Conservation (phyloP, 1,140 invertebrate genomes). For the Heliconius hermathena region DNA sequence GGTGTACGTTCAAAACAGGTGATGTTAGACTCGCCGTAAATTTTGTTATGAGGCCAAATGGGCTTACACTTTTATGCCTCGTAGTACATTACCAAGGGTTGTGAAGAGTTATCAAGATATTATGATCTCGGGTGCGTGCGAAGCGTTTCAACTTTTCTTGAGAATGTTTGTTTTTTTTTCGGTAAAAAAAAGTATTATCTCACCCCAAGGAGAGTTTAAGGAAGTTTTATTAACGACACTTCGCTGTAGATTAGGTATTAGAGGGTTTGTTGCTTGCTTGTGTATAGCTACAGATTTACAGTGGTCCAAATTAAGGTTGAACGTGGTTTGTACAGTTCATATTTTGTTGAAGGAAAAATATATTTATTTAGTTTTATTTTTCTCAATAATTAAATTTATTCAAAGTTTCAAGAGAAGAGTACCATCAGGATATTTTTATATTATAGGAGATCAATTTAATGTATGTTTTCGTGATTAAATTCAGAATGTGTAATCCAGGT, state of each 20-base stretch:
- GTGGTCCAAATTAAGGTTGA: neutral
- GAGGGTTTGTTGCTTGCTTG: slow-evolving; percentile 40
- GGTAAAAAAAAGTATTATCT: slow-evolving; percentile 62
- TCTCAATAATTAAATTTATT: no score
- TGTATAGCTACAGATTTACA: slow-evolving; percentile 10
- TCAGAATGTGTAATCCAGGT: no score
- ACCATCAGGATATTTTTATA: no score
- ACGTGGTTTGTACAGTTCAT: neutral
- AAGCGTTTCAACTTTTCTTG: slow-evolving; percentile 30
- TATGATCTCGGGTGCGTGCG: slow-evolving; percentile 38
- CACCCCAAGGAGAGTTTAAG: slow-evolving; percentile 59
- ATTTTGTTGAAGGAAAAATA: neutral
- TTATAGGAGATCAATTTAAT: no score
- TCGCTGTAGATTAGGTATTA: slow-evolving; percentile 61
- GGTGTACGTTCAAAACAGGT: slow-evolving; percentile 34
- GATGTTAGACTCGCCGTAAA: slow-evolving; percentile 36
- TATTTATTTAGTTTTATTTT: neutral
- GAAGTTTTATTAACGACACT: slow-evolving; percentile 71
- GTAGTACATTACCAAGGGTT: slow-evolving; percentile 37
- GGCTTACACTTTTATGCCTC: slow-evolving; percentile 36
- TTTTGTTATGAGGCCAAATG: slow-evolving; percentile 39
- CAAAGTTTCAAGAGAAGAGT: no score
- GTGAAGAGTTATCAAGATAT: slow-evolving; percentile 39
- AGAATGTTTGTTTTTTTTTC: slow-evolving; percentile 57
- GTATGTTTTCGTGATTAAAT: no score